These are phyloP conservation scores for Caenorhabditis panamensis DNA, from an alignment of 2,888 invertebrate genomes.

Conservation along the genomic window DNA sequence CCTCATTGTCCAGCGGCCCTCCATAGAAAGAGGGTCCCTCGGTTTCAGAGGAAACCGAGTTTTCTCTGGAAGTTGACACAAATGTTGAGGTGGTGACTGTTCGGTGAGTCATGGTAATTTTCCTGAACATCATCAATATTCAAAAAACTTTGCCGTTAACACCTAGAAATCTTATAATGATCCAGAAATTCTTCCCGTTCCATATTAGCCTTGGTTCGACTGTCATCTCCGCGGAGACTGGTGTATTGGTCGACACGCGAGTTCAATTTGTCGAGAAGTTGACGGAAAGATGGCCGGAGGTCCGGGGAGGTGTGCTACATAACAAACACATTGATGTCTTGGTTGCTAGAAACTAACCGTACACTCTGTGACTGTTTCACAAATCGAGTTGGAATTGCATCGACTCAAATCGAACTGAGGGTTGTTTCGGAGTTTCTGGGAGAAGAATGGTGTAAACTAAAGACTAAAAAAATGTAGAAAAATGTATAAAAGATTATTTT, in stretches of 20 bases:
- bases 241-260: conserved; percentile 13
- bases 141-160: too few species aligned
- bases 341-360: neutral
- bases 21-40: conserved; percentile 1
- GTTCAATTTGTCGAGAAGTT: conserved; percentile 23
- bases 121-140: too few species aligned
- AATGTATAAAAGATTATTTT: neutral
- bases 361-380: conserved; percentile 34
- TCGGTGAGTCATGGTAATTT: conserved; percentile 26
- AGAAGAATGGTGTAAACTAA: neutral
- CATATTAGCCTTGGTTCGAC: conserved; percentile 17
- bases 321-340: neutral
- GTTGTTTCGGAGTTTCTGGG: conserved; percentile 31
- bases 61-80: conserved; percentile 18
- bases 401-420: conserved; percentile 25
- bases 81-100: conserved; percentile 28
- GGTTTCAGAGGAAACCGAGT: neutral
- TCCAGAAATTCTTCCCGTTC: conserved; percentile 47
- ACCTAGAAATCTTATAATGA: conserved; percentile 30
- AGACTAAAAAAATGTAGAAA: neutral
- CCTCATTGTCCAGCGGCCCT: conserved; percentile 33
- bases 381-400: conserved; percentile 33
- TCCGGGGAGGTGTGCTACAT: conserved; percentile 14
- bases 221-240: conserved; percentile 7
- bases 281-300: conserved; percentile 17